Evolutionary conservation across 2,888 invertebrate genomes (phyloP).

Genomic region (Muscina levida): DNA sequence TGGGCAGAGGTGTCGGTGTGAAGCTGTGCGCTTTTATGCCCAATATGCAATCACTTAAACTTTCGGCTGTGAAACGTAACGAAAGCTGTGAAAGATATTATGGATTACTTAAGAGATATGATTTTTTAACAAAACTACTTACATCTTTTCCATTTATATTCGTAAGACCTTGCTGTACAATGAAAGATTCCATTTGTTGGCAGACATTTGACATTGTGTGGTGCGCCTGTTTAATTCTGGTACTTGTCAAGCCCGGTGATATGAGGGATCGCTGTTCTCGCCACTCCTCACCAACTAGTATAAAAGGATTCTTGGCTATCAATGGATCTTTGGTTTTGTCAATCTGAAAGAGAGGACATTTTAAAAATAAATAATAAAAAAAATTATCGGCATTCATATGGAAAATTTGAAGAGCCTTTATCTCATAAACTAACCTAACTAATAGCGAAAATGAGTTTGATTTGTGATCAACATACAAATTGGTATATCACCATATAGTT

Average conservation of each 20-base stretch:
- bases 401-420: too few relatives aligned
- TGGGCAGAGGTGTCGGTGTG: slow-evolving; percentile 71
- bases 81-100: slow-evolving; percentile 70
- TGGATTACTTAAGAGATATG: not conserved
- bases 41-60: slow-evolving; percentile 79
- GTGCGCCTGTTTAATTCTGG: slow-evolving; percentile 80
- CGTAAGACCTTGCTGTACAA: not conserved
- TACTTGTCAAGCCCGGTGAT: slow-evolving; percentile 81
- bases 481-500: too few relatives aligned
- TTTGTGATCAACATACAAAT: too few relatives aligned
- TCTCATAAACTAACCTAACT: too few relatives aligned
- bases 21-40: slow-evolving; percentile 80
- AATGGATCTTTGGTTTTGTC: slow-evolving; percentile 80
- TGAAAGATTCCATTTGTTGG: slow-evolving; percentile 55
- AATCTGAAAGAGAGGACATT: slow-evolving; percentile 71
- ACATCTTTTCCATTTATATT: slow-evolving; percentile 80
- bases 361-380: too few relatives aligned
- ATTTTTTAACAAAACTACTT: slow-evolving; percentile 39
- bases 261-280: slow-evolving; percentile 80
- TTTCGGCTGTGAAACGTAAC: slow-evolving; percentile 79
- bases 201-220: slow-evolving; percentile 80
- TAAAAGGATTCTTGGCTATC: slow-evolving; percentile 80
- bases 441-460: too few relatives aligned
- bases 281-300: slow-evolving; percentile 81
- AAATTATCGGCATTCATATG: too few relatives aligned